phyloP scores from a whole-genome alignment of 2,888 invertebrate genomes.

The Chesias legatella region DNA sequence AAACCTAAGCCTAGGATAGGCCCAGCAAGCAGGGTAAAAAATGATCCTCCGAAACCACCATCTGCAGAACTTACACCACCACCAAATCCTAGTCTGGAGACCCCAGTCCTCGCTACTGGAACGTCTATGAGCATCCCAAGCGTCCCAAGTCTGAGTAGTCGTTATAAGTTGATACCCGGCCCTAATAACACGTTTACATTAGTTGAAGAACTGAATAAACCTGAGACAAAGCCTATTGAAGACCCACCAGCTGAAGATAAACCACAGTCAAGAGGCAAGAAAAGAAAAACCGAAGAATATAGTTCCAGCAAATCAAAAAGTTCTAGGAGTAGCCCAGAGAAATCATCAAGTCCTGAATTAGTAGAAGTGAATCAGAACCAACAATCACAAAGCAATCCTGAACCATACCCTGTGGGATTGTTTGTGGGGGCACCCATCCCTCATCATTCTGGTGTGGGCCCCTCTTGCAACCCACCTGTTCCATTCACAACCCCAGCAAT shows the following conservation, averaged over 20 bases:
- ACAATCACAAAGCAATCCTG: constrained; percentile 12
- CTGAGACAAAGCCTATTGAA: neutral
- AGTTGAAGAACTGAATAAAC: constrained; percentile 45
- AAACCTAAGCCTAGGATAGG: constrained; percentile 64
- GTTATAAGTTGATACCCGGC: constrained; percentile 64
- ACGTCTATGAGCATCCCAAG: constrained; percentile 49
- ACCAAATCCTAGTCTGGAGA: constrained; percentile 13
- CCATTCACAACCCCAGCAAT: constrained; percentile 58
- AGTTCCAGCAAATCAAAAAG: constrained; percentile 16
- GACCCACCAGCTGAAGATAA: constrained; percentile 7
- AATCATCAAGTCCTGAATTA: constrained; percentile 28
- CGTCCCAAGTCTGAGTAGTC: constrained; percentile 51
- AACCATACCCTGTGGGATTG: constrained; percentile 69
- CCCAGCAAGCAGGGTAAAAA: constrained; percentile 63
- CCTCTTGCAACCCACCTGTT: constrained; percentile 29
- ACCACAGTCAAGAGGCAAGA: constrained; percentile 19
- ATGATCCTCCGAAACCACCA: constrained; percentile 18
- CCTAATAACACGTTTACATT: constrained; percentile 66
- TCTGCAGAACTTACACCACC: constrained; percentile 20
- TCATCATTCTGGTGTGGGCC: constrained; percentile 35
- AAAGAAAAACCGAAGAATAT: constrained; percentile 16
- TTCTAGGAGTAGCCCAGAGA: constrained; percentile 20
- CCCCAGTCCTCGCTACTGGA: constrained; percentile 12
- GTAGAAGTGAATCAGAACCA: constrained; percentile 36
- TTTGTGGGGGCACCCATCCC: constrained; percentile 44